These are phyloP conservation scores for Cyanocitta stelleri DNA, from an alignment of 2,113 vertebrate species.

Conservation along the genomic window DNA sequence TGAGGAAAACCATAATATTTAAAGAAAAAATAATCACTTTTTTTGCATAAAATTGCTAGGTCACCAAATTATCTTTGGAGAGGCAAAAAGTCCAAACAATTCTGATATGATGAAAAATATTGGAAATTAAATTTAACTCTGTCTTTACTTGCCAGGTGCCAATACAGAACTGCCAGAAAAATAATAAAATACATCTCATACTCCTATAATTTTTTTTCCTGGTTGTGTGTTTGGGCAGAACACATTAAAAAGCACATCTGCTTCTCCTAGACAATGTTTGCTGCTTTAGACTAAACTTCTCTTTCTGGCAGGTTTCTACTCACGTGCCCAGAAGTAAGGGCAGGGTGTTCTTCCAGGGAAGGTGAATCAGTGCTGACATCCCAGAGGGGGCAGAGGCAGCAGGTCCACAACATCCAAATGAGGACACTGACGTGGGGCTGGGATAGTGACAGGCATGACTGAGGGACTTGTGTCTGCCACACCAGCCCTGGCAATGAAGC, in stretches of 20 bases:
- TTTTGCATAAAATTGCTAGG: neutral
- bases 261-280: neutral
- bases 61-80: neutral
- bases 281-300: neutral
- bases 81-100: neutral
- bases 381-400: neutral
- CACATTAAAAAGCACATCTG: neutral
- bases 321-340: fast-evolving
- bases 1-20: neutral
- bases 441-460: fast-evolving
- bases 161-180: neutral
- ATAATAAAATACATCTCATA: neutral
- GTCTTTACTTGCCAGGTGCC: neutral
- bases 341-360: neutral
- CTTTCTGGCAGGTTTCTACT: neutral
- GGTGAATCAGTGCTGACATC: neutral
- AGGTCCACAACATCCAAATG: neutral
- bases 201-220: neutral
- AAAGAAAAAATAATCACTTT: neutral
- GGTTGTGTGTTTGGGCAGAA: neutral
- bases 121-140: neutral
- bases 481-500: fast-evolving
- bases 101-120: neutral
- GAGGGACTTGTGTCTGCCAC: too few species aligned
- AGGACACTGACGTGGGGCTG: fast-evolving